These are phyloP conservation scores for Tuta absoluta DNA, from an alignment of 2,888 invertebrate species.

Conservation along the genomic window DNA sequence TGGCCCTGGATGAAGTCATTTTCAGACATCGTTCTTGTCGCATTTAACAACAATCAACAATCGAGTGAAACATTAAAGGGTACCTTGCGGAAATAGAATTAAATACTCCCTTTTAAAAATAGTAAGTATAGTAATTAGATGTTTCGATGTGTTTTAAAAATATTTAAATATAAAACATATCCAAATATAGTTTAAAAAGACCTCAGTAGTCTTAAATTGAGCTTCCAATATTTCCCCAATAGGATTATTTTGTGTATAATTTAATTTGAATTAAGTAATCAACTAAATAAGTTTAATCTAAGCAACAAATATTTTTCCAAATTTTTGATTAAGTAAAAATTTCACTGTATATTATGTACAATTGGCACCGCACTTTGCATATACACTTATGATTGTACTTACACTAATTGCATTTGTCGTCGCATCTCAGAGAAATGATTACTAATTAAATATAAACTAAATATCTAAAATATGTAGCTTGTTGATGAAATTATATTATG, in stretches of 20 bases:
- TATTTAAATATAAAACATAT: slow-evolving; percentile 16
- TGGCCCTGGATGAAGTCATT: neutral
- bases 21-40: neutral
- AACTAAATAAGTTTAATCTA: slow-evolving; percentile 14
- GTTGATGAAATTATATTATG: slow-evolving; percentile 53
- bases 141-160: slow-evolving; percentile 18
- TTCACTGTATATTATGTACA: slow-evolving; percentile 60
- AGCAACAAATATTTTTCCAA: slow-evolving; percentile 45
- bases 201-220: neutral
- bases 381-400: slow-evolving; percentile 63
- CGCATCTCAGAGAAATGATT: slow-evolving; percentile 53
- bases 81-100: neutral
- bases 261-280: slow-evolving; percentile 7
- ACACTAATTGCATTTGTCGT: slow-evolving; percentile 71
- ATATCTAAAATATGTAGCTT: slow-evolving; percentile 64
- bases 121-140: slow-evolving; percentile 1
- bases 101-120: neutral
- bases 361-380: slow-evolving; percentile 73
- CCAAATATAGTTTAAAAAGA: slow-evolving; percentile 6
- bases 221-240: slow-evolving; percentile 1
- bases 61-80: neutral
- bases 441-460: slow-evolving; percentile 47
- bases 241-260: slow-evolving; percentile 12
- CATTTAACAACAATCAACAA: neutral
- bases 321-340: slow-evolving; percentile 43